Conservation (phyloP, 2,888 invertebrate genomes). For the Apamea monoglypha region DNA sequence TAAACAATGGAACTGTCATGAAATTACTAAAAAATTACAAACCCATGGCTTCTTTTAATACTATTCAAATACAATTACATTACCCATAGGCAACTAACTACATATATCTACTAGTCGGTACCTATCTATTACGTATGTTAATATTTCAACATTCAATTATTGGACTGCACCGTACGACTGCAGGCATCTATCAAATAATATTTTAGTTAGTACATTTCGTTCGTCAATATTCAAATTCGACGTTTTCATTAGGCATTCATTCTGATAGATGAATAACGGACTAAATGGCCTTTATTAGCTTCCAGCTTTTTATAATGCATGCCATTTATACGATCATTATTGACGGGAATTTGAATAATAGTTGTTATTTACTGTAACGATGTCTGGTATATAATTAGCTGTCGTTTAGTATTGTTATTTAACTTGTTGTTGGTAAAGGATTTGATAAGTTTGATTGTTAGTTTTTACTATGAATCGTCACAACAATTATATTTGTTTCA, state of each 20-base stretch:
- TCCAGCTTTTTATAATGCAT: constrained; percentile 57
- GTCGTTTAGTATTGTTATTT: constrained; percentile 30
- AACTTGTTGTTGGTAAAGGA: constrained; percentile 35
- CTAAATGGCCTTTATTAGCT: constrained; percentile 77
- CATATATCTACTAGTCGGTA: constrained; percentile 36
- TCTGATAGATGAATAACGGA: constrained; percentile 81
- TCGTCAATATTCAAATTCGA: constrained; percentile 83
- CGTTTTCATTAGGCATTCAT: constrained; percentile 84
- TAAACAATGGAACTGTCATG: too few species aligned
- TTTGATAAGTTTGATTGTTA: not conserved
- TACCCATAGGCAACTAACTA: not conserved
- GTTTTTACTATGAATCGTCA: not conserved
- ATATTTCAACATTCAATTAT: constrained; percentile 81
- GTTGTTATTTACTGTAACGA: constrained; percentile 33
- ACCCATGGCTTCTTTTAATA: not conserved
- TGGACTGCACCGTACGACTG: constrained; percentile 69
- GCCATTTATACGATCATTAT: constrained; percentile 48
- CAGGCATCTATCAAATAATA: constrained; percentile 74
- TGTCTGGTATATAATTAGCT: constrained; percentile 35
- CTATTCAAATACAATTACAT: constrained; percentile 24
- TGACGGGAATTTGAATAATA: constrained; percentile 47
- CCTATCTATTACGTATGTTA: constrained; percentile 74
- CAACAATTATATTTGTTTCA: too few species aligned
- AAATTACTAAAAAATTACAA: not conserved
- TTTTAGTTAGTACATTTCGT: constrained; percentile 80